phyloP scores from a whole-genome alignment of 2,113 vertebrate genomes.

The Pyrgilauda ruficollis region DNA sequence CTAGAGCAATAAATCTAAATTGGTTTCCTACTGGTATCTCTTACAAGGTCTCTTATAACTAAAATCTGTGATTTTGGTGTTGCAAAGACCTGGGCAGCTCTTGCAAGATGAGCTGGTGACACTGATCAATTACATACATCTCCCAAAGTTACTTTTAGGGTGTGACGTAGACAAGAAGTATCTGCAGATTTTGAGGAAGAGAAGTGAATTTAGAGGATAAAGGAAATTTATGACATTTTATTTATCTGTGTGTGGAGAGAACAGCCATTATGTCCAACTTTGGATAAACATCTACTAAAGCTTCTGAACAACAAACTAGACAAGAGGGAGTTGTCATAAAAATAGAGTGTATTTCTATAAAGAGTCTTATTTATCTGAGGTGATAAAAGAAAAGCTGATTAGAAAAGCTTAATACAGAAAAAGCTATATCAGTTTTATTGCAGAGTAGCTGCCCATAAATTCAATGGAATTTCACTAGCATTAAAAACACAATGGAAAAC shows the following conservation, averaged over 20 bases:
- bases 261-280: neutral
- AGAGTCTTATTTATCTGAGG: conserved; percentile 8
- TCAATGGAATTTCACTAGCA: neutral
- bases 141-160: neutral
- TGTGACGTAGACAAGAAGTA: rapidly evolving
- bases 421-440: neutral
- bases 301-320: neutral
- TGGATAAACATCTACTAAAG: neutral
- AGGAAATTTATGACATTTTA: neutral
- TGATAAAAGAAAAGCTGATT: conserved; percentile 17
- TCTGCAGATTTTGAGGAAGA: neutral
- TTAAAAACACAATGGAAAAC: neutral
- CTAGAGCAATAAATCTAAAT: neutral
- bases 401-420: neutral
- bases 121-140: neutral
- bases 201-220: neutral
- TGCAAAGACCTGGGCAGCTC: neutral
- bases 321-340: neutral
- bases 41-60: neutral
- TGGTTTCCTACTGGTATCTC: neutral
- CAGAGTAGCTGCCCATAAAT: neutral
- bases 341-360: neutral
- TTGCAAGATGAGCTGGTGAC: neutral
- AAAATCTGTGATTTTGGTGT: neutral
- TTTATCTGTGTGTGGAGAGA: neutral